phyloP scores from a whole-genome alignment of 2,797 vertebrate species.

The Cetoscarus ocellatus region DNA sequence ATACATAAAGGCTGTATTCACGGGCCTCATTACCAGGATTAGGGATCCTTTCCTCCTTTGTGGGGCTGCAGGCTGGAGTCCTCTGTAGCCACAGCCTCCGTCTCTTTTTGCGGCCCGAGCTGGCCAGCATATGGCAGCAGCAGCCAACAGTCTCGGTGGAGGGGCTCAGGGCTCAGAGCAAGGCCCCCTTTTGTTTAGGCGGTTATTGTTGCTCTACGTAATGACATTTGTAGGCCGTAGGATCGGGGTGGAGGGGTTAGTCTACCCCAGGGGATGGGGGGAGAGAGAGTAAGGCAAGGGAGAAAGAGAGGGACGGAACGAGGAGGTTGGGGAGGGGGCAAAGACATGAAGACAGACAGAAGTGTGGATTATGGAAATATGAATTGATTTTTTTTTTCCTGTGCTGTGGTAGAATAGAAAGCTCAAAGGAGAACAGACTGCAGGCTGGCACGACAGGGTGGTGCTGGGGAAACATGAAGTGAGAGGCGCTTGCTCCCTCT shows the following conservation, averaged over 20 bases:
- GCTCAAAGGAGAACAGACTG: slow-evolving; percentile 94
- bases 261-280: slow-evolving; percentile 93
- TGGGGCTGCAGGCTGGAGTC: slow-evolving; percentile 72
- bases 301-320: slow-evolving; percentile 29
- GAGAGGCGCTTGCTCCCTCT: slow-evolving; percentile 87
- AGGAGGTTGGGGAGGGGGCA: slow-evolving; percentile 47
- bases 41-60: slow-evolving; percentile 78
- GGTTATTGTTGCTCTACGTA: slow-evolving; percentile 96
- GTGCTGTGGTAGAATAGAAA: slow-evolving; percentile 89
- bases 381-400: slow-evolving; percentile 94
- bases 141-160: slow-evolving; percentile 87
- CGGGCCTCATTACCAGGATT: slow-evolving; percentile 88
- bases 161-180: slow-evolving; percentile 72
- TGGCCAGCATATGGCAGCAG: slow-evolving; percentile 96
- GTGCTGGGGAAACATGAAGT: slow-evolving; percentile 92
- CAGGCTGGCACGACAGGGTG: slow-evolving; percentile 91
- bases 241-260: slow-evolving; percentile 94
- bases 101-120: slow-evolving; percentile 81
- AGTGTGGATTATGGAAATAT: slow-evolving; percentile 99
- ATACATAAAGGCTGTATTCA: slow-evolving; percentile 87
- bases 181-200: slow-evolving; percentile 94
- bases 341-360: slow-evolving; percentile 88
- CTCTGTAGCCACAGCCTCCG: slow-evolving; percentile 69
- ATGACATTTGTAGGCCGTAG: slow-evolving; percentile 98
- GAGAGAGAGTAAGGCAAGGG: slow-evolving; percentile 39